Evolutionary conservation across 2,113 vertebrate genomes (phyloP).

Genomic region (Cyprinus carpio): DNA sequence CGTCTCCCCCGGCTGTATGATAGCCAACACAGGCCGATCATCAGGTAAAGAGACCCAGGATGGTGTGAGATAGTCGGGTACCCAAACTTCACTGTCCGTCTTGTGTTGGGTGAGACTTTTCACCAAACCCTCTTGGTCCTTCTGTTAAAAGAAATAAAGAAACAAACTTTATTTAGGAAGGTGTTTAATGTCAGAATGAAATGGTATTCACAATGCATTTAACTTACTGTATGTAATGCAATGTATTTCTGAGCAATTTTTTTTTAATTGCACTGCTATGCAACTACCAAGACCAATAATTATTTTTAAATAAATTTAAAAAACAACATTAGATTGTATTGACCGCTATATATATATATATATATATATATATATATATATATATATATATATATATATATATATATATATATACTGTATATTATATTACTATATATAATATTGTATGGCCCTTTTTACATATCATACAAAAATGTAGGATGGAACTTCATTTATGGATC

Average conservation of each 20-base stretch:
- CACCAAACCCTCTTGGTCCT: conserved; percentile 80
- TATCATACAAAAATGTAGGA: background rate
- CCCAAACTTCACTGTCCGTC: conserved; percentile 89
- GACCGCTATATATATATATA: no score
- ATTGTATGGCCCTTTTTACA: no score
- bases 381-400: no score
- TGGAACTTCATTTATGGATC: background rate
- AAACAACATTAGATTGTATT: no score
- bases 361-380: no score
- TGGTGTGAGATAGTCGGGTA: conserved; percentile 87
- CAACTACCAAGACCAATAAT: no score
- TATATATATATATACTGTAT: background rate
- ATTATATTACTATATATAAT: background rate
- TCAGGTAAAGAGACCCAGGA: conserved; percentile 96
- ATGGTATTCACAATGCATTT: no score
- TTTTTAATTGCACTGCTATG: no score
- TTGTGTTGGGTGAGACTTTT: conserved; percentile 85
- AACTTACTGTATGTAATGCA: no score
- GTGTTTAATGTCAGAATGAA: background rate
- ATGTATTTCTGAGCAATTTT: no score
- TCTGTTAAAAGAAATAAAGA: conserved; percentile 69
- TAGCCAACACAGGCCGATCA: conserved; percentile 85
- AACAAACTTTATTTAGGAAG: background rate
- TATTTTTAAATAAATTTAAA: no score
- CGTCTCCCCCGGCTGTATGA: conserved; percentile 86